Base-by-base conservation (phyloP, 1,140 invertebrate species). In the Oppia nitens region DNA sequence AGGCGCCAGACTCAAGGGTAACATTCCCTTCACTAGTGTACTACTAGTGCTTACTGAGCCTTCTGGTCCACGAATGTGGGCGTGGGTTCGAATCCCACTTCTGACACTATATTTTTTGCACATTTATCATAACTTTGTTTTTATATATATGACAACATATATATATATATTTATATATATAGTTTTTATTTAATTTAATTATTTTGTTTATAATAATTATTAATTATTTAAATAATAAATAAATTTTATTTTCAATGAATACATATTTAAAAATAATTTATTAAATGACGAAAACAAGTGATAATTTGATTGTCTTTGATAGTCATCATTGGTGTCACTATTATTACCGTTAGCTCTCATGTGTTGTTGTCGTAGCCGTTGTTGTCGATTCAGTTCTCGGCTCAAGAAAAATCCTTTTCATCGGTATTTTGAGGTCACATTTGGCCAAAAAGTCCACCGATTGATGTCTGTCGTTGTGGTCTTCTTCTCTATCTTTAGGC, bases 51-150 rank as follows among this genome's bases (percentile, higher is more conserved):
- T 21, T 6, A 12, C 3, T 47, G 63, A 64, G 68, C 53, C 62
- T 70, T 72, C 71, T 73, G 70, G 69, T 73, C 69, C 64, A 70
- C 69, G 66, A 66, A 68, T 70, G 70, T 69, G 65, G 68, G 72
- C 71, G 70, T 72, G 72, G 71, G 72, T 73, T 73, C 71, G 67
- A 71, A 72, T 71, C 71, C 70, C 71, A 72, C 70, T 72, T 67
- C 71, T 73, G 71, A 73, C 72, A 72, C 2, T 9, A 4, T 26
- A 60, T 57, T 61, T 58, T 21, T 17, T 14, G 29, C 56, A 58
- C 51, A 40, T 59, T 57, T n/a, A 4, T 48, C n/a, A n/a, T 53
- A 20, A 53, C 11, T 12, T 20, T 24, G n/a, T n/a, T n/a, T n/a
- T n/a, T n/a, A n/a, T n/a, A n/a, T n/a, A n/a, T n/a, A n/a, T n/a